Evolutionary conservation across 2,113 vertebrate species (phyloP).

Genomic region (Nibea albiflora): DNA sequence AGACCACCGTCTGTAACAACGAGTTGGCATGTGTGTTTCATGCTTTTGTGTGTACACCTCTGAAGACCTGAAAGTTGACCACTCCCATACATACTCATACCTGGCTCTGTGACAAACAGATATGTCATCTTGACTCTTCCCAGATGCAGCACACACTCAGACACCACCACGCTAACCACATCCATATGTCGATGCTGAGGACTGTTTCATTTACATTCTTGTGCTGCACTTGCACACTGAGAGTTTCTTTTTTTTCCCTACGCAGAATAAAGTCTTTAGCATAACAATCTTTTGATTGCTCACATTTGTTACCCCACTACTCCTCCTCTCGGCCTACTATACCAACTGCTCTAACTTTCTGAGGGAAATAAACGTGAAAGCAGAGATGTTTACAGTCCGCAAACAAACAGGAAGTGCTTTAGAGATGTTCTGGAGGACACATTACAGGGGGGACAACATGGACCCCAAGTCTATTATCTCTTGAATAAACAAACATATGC

Average conservation of each 20-base stretch:
- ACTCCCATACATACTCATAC: conserved; percentile 43
- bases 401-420: conserved; percentile 39
- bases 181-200: conserved; percentile 58
- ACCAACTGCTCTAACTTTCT: conserved; percentile 2
- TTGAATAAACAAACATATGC: conserved; percentile 64
- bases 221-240: conserved; percentile 27
- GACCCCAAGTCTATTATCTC: conserved; percentile 51
- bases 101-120: conserved; percentile 68
- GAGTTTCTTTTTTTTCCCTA: not conserved
- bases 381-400: not conserved
- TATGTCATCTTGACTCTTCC: conserved; percentile 70
- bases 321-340: conserved; percentile 35
- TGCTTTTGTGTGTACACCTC: conserved; percentile 10
- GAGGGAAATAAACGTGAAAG: conserved; percentile 25
- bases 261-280: conserved; percentile 9
- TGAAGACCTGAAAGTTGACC: not conserved
- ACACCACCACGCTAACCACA: conserved; percentile 48
- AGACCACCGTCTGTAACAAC: conserved; percentile 14
- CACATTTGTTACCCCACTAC: conserved; percentile 24
- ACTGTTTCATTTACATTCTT: conserved; percentile 45
- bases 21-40: not conserved
- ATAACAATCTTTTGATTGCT: conserved; percentile 45
- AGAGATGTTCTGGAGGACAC: conserved; percentile 28
- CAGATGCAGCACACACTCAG: conserved; percentile 43
- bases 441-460: conserved; percentile 17